Percentiles rank a stretch among this genome's conserved stretches.
Conservation (phyloP, 2,113 vertebrate genomes). For the Labeo rohita region DNA sequence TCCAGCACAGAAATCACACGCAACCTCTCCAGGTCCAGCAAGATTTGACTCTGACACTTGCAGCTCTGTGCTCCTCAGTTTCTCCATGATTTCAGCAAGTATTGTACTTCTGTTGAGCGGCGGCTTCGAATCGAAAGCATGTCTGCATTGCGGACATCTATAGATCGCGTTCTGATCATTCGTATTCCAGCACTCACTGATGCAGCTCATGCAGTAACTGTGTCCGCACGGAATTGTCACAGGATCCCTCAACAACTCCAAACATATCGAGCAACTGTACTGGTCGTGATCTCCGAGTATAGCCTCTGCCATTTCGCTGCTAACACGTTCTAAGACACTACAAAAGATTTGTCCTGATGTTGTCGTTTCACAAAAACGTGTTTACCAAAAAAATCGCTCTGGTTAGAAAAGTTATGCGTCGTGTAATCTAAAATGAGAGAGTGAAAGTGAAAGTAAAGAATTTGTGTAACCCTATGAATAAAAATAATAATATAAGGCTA, state of each 20-base stretch:
- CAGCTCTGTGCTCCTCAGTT: not conserved
- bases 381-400: not conserved
- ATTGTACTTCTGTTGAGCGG: slow-evolving; percentile 50
- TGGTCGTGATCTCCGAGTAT: slow-evolving; percentile 16
- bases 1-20: slow-evolving; percentile 45
- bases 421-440: not conserved
- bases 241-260: slow-evolving; percentile 49
- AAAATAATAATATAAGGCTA: not conserved
- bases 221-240: slow-evolving; percentile 58
- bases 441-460: slow-evolving; percentile 46
- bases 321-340: not conserved
- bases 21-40: slow-evolving; percentile 30
- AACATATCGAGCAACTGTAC: slow-evolving; percentile 52
- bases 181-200: slow-evolving; percentile 39
- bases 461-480: not conserved
- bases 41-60: not conserved
- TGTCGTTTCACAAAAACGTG: no score
- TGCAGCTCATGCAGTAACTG: slow-evolving; percentile 53
- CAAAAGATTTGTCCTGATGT: not conserved
- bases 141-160: slow-evolving; percentile 53
- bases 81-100: slow-evolving; percentile 51
- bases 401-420: not conserved
- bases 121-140: slow-evolving; percentile 13
- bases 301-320: slow-evolving; percentile 13
- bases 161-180: not conserved